Evolutionary conservation across 2,797 vertebrate genomes (phyloP), one percentile per base, ranked within the genome.

Genomic region (Trichosurus vulpecula): DNA sequence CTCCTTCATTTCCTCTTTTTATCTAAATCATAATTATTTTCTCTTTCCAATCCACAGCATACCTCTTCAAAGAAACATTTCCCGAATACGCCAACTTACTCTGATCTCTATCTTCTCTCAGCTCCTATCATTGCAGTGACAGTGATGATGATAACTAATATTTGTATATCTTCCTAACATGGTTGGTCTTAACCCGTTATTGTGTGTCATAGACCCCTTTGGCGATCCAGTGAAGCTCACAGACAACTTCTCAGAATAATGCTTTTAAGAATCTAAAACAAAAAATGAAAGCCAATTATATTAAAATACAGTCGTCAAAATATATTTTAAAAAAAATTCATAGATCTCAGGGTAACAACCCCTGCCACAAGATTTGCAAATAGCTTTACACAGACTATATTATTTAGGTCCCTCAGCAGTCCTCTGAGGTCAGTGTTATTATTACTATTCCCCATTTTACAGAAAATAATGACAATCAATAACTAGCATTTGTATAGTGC

Each of bases 21-120:
- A 0, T n/a, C 11, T 0, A 41, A 29, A 11, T 35, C 35, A 5
- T 9, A 5, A 51, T 54, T 8, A 0, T 57, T 22, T 51, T 74
- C 52, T 81, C 35, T 41, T 74, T 41, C 19, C n/a, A 81, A 47
- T 81, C n/a, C 8, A 47, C 13, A 14, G 31, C 35, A 22, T 58
- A 81, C 6, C 25, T 4, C 12, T 35, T 52, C 35, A 66, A 66
- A 66, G 13, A 66, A 66, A 35, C 58, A 66, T 66, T 35, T n/a
- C 30, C 93, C 1, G 29, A 13, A 25, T 47, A 25, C 87, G 2
- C 54, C 47, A 0, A 2, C 51, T 52, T 53, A 2, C 4, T 35
- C 41, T 16, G 0, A 0, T 0, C 16, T 19, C 54, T 1, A 66
- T 58, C 61, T 47, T 29, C 51, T 41, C 90, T n/a, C 14, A 93